Base-by-base conservation (phyloP, 2,113 vertebrate genomes). In the Ceyx margarethae region DNA sequence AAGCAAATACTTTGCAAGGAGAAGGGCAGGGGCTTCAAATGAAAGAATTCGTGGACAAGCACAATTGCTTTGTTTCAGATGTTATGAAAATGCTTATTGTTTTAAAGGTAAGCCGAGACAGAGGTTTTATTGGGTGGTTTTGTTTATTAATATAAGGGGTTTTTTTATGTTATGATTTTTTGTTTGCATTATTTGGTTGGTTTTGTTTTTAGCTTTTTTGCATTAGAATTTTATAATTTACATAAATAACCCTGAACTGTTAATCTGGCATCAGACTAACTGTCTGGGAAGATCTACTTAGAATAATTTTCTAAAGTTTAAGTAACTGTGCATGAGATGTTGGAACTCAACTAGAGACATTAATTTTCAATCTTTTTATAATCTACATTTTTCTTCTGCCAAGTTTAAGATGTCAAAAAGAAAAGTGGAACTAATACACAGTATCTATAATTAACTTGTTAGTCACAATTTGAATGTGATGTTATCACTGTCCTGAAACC, bases 391-490 rank as follows among this genome's bases (percentile, higher is more conserved):
- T 74, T 62, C 64, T 92, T 93, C 53, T 85, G 72, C 81, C 94
- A 94, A 91, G 56, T 64, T 77, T 85, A 93, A 82, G 84, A 93
- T 82, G 40, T 89, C 78, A 91, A 80, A 82, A 89, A 78, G 66
- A 92, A 90, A 90, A 94, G 43, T 2, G 2, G 42, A 90, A 92
- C 67, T 92, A 85, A 85, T 84, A 92, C 29, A 65, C 71, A 64
- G 16, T 73, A 79, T 85, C 86, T 89, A 82, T 87, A 94, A 96
- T 93, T 93, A 94, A 85, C 78, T 89, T 82, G 75, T 76, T 85
- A 82, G 40, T 80, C 46, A 89, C 40, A 83, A 85, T 74, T 77
- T 85, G 64, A 89, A 77, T 67, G 42, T 31, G 85, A 82, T 87
- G 15, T 13, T 91, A 94, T 87, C 78, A 25, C 35, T 60, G 51